Base-by-base conservation (phyloP, 2,888 invertebrate genomes). In the Dryobotodes eremita region DNA sequence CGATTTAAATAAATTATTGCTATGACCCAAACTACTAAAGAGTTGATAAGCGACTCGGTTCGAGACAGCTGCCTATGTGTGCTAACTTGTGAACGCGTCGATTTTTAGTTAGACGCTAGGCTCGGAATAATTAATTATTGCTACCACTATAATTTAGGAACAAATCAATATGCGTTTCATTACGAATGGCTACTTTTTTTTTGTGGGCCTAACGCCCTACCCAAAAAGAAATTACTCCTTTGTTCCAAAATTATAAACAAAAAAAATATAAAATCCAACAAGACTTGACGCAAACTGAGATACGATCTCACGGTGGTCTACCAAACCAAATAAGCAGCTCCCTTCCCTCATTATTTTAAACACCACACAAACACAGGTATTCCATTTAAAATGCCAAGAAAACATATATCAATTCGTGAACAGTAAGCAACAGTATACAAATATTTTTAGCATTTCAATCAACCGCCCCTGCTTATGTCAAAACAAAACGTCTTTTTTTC, bases 401-500 rank as follows among this genome's bases (percentile, higher is more conserved):
- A 85, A 80, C 73, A 71, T 46, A 57, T 75, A 53, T 83, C 68
- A 76, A 71, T 42, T 70, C n/a, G 53, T 61, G 15, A 71, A 77
- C 77, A 77, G 85, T 48, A 73, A 71, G 82, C 70, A 77, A 77
- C 76, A 65, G 77, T 80, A 80, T 78, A 84, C 76, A 89, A 90
- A 89, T 87, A 89, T 92, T 92, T 91, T 90, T 89, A 89, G 84
- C 90, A 89, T 90, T 92, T 89, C 91, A 89, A 90, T 89, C 90
- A 87, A 68, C 76, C 89, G 84, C 93, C 94, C 95, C 94, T 92
- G 91, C 91, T 90, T 92, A 90, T 94, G 95, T 94, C 94, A 94
- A 94, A 96, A 95, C 94, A 95, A 94, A 95, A 91, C 92, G 92
- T 92, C 91, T 90, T 89, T 93, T 92, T 92, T 91, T 91, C 87